phyloP scores from a whole-genome alignment of 2,888 invertebrate genomes.

The Bruchidius siliquastri region DNA sequence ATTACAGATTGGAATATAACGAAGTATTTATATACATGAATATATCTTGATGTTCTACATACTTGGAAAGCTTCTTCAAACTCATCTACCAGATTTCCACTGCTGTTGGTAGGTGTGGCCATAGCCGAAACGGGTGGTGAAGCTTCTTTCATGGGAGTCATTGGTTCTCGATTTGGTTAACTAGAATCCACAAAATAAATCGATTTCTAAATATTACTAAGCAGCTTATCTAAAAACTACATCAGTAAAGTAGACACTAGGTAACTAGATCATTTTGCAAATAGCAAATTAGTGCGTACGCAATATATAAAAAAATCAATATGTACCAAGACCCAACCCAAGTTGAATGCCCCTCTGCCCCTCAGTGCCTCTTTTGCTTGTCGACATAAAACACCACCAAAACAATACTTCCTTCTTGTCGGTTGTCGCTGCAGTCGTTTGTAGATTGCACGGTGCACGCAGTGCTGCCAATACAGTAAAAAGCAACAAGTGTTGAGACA shows the following conservation, averaged over 20 bases:
- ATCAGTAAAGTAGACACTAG: background rate
- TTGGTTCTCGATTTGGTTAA: conserved; percentile 2
- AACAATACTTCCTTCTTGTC: too few species aligned
- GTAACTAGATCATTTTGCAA: background rate
- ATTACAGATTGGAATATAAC: too few species aligned
- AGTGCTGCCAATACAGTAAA: too few species aligned
- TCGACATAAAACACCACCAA: too few species aligned
- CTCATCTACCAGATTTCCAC: conserved; percentile 82
- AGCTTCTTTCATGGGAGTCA: conserved; percentile 44
- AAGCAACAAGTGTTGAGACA: too few species aligned
- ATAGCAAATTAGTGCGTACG: background rate
- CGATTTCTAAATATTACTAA: background rate
- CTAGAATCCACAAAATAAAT: background rate
- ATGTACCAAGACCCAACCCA: background rate
- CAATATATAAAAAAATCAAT: background rate
- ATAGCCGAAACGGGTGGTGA: conserved; percentile 52
- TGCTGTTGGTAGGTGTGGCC: conserved; percentile 77
- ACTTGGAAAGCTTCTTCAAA: conserved; percentile 90
- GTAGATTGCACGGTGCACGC: too few species aligned
- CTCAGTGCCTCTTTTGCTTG: too few species aligned
- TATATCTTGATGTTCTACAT: too few species aligned
- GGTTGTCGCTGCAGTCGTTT: too few species aligned
- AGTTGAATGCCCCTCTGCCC: background rate
- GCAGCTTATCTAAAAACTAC: background rate
- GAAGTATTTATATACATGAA: too few species aligned